Evolutionary conservation across 1,140 invertebrate species (phyloP).

Genomic region (Solen grandis): DNA sequence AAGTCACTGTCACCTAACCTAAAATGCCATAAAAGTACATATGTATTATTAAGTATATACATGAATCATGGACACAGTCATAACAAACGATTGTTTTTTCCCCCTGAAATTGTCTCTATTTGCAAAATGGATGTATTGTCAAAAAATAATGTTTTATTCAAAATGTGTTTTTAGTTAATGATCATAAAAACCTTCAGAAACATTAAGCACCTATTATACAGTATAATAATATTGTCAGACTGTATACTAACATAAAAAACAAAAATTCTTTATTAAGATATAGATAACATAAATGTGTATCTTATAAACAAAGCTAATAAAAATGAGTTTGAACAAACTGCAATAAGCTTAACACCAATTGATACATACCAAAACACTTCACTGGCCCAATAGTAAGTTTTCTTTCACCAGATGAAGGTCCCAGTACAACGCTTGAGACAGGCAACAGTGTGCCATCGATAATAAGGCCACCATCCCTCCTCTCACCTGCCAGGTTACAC

Average conservation of each 20-base stretch:
- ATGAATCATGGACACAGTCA: too few relatives aligned
- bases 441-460: constrained; percentile 21
- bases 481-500: constrained; percentile 42
- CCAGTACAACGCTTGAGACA: constrained; percentile 28
- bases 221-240: background rate
- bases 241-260: constrained; percentile 21
- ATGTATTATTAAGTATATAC: too few relatives aligned
- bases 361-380: constrained; percentile 60
- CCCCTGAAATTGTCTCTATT: too few relatives aligned
- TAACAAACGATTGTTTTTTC: too few relatives aligned
- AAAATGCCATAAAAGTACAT: too few relatives aligned
- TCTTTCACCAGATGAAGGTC: constrained; percentile 18
- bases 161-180: too few relatives aligned
- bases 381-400: constrained; percentile 47
- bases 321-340: background rate
- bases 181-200: too few relatives aligned
- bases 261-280: background rate
- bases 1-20: too few relatives aligned
- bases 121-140: too few relatives aligned
- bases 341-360: background rate
- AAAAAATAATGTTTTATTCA: too few relatives aligned
- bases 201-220: background rate
- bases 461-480: constrained; percentile 50
- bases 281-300: background rate
- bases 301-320: background rate